These are phyloP conservation scores for Sesamia inferens DNA, from an alignment of 2,888 invertebrate genomes.

Conservation along the genomic window DNA sequence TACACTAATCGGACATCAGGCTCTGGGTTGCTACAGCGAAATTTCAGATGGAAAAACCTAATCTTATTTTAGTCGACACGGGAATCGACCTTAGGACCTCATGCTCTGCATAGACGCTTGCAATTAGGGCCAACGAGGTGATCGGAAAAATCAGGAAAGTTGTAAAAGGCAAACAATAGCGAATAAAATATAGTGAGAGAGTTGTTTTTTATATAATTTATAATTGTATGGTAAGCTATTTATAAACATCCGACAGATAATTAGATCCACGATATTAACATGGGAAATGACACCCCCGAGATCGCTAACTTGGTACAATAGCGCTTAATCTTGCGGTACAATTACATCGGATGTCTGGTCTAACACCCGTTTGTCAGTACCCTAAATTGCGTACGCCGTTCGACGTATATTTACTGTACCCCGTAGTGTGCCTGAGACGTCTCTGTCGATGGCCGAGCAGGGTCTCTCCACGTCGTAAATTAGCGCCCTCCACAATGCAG, in stretches of 20 bases:
- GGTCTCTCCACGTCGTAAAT: conserved; percentile 75
- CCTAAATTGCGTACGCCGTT: conserved; percentile 62
- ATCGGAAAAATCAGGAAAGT: background rate
- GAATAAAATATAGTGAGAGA: background rate
- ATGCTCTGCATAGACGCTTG: background rate
- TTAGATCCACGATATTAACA: conserved; percentile 32
- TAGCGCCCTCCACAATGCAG: conserved; percentile 76
- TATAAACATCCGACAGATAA: conserved; percentile 11
- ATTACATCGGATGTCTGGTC: conserved; percentile 58
- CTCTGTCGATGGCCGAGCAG: conserved; percentile 60
- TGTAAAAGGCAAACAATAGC: background rate
- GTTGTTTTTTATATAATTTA: background rate
- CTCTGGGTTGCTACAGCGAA: background rate
- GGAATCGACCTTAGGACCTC: background rate
- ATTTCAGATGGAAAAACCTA: background rate
- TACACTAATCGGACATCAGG: background rate
- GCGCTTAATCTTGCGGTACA: conserved; percentile 61
- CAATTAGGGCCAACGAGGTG: background rate
- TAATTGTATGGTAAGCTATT: background rate
- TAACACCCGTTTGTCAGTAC: conserved; percentile 60
- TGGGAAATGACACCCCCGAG: conserved; percentile 49
- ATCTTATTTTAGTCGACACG: background rate
- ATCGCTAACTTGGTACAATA: conserved; percentile 18
- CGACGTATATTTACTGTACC: conserved; percentile 59
- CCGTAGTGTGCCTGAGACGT: conserved; percentile 56